Percentiles rank a stretch among this genome's conserved stretches.
Conservation (phyloP, 2,113 vertebrate genomes). For the Silurus meridionalis region DNA sequence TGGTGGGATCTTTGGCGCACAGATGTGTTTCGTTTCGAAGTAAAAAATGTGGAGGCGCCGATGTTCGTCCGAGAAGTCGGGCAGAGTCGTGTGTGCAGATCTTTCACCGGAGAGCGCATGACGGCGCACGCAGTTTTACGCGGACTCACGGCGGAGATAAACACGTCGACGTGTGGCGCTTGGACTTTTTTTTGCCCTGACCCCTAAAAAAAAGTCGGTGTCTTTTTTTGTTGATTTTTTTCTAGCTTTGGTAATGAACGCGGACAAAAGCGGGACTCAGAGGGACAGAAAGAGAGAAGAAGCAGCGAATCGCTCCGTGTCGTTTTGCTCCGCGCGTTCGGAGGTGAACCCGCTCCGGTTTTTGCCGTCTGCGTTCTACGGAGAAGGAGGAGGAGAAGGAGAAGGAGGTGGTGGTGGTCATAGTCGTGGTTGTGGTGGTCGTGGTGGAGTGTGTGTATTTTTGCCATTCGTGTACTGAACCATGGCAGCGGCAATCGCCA, state of each 20-base stretch:
- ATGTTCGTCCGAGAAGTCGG: slow-evolving; percentile 9
- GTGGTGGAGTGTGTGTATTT: slow-evolving; percentile 35
- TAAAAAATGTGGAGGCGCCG: slow-evolving; percentile 2
- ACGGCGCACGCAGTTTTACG: slow-evolving; percentile 12
- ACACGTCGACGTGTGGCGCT: slow-evolving; percentile 14
- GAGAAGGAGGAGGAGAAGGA: neutral
- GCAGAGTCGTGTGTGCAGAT: neutral
- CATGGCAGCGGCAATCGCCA: slow-evolving; percentile 98
- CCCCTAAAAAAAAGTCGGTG: neutral
- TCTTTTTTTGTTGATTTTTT: neutral
- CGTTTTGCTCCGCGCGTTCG: slow-evolving; percentile 11
- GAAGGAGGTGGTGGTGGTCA: neutral
- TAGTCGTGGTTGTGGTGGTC: slow-evolving; percentile 28
- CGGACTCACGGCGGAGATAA: slow-evolving; percentile 14
- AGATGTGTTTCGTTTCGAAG: neutral
- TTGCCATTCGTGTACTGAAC: slow-evolving; percentile 60
- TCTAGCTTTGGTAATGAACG: slow-evolving; percentile 30
- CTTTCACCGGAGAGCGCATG: neutral
- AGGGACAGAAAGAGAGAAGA: slow-evolving; percentile 10
- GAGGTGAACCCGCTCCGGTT: neutral
- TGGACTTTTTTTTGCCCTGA: slow-evolving; percentile 31
- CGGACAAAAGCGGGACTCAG: slow-evolving; percentile 10
- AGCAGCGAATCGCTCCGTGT: slow-evolving; percentile 7
- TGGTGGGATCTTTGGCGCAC: neutral
- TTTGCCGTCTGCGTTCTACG: neutral